Base-by-base conservation (phyloP, 2,888 invertebrate species). In the Orthonevra nobilis region DNA sequence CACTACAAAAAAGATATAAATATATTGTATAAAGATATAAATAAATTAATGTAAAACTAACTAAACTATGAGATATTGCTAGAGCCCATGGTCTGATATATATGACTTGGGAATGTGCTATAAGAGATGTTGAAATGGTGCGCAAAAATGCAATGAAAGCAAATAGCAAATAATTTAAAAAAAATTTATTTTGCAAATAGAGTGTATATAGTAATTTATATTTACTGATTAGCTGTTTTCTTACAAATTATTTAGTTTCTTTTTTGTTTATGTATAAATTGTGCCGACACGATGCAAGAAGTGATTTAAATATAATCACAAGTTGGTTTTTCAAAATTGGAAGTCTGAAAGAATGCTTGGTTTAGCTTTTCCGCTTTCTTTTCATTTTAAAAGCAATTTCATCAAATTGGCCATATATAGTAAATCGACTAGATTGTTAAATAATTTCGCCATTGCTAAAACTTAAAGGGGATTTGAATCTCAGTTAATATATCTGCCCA, bases 21-120 rank as follows among this genome's bases (percentile, higher is more conserved):
- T 50, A 20, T 28, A 44, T 12, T 75, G 70, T 75, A 77, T 28
- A 58, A 64, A 63, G 40, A 42, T 54, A 42, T 56, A 75, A 68
- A 50, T 40, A 58, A 32, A 58, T 32, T 42, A 40, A 46, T 68
- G 30, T 20, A 23, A 50, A 58, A 48, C 14, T 50, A 30, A 60
- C n/a, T n/a, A n/a, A n/a, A 42, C 17, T 64, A 17, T 17, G 42
- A 20, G 2, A 12, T 46, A 23, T 38, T 38, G 15, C 40, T 15
- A 63, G n/a, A 30, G 14, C 28, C 40, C 12, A 56, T 38, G 14
- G 17, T 26, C 15, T 38, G 28, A 14, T n/a, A 54, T 10, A 28
- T 40, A 48, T 20, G 1, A 23, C 1, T 38, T 38, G 42, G 12
- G 36, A 7, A 28, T 46, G 56, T 28, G 28, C 30, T 36, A 56